A percentile compares a stretch with the other conserved stretches of the same genome.
Conservation (phyloP, 1,140 invertebrate species). For the Gyrodactylus salaris region DNA sequence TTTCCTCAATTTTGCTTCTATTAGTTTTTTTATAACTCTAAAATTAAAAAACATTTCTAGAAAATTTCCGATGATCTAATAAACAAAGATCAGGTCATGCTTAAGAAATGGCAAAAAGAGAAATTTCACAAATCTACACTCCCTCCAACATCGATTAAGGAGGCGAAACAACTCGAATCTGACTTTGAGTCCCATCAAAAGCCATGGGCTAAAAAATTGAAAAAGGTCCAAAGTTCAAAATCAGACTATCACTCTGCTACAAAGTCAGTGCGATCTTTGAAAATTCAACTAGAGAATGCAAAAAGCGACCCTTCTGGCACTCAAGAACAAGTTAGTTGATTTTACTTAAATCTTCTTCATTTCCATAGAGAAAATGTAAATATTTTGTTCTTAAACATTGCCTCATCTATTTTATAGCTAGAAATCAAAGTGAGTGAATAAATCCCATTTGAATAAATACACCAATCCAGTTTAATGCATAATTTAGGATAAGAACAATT, state of each 20-base stretch:
- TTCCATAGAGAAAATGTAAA: too few species aligned
- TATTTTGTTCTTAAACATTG: too few species aligned
- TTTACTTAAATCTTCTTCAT: too few species aligned
- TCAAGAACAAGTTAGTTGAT: constrained; percentile 3
- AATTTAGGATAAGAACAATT: too few species aligned
- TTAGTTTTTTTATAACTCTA: neutral
- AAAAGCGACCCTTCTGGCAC: neutral
- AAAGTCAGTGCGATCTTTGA: neutral
- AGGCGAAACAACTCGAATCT: neutral
- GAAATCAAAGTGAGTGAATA: too few species aligned
- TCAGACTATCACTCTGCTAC: neutral
- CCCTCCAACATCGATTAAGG: neutral
- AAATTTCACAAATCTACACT: constrained; percentile 2
- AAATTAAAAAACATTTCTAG: too few species aligned
- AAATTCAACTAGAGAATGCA: neutral
- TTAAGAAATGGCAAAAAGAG: neutral
- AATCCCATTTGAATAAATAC: too few species aligned
- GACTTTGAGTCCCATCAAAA: constrained; percentile 2
- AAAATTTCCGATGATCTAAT: neutral
- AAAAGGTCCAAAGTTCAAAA: neutral
- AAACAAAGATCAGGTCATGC: neutral
- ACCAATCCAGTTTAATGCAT: too few species aligned
- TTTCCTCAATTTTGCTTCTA: neutral
- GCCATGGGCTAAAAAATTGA: constrained; percentile 6
- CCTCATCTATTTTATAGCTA: too few species aligned